Evolutionary conservation across 2,797 vertebrate genomes (phyloP).

Genomic region (Acipenser oxyrinchus): DNA sequence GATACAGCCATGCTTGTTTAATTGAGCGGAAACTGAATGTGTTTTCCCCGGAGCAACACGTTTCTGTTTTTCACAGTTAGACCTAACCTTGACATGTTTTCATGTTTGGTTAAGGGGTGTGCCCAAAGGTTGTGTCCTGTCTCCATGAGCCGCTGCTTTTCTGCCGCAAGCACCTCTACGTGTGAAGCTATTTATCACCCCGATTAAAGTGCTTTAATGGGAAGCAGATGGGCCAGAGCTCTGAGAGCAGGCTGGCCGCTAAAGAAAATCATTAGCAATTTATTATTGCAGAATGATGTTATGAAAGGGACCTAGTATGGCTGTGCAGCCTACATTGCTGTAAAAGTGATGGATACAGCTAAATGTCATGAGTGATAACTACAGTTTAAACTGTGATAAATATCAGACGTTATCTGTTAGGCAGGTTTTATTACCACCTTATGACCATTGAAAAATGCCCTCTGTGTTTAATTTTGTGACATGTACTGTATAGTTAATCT

Average conservation of each 20-base stretch:
- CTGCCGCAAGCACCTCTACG: neutral
- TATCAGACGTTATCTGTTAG: too few species aligned
- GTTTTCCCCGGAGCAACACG: too few species aligned
- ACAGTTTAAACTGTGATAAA: neutral
- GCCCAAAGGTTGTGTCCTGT: neutral
- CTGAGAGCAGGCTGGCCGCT: slow-evolving; percentile 34
- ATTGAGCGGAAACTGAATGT: too few species aligned
- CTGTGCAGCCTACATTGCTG: slow-evolving; percentile 29
- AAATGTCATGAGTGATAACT: slow-evolving; percentile 4
- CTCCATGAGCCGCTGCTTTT: neutral
- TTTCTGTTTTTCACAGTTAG: too few species aligned
- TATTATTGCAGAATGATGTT: slow-evolving; percentile 55
- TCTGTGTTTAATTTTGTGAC: too few species aligned
- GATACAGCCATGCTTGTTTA: too few species aligned
- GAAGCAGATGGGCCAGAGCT: slow-evolving; percentile 43
- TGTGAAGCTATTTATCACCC: slow-evolving; percentile 30
- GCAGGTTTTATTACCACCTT: too few species aligned
- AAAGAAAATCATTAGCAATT: slow-evolving; percentile 65
- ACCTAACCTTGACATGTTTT: too few species aligned
- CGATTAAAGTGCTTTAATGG: slow-evolving; percentile 43
- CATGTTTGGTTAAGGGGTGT: too few species aligned
- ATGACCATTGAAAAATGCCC: too few species aligned
- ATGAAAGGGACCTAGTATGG: slow-evolving; percentile 49
- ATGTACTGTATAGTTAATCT: too few species aligned
- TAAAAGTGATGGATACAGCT: slow-evolving; percentile 31